Percentiles rank a stretch among this genome's conserved stretches.
Evolutionary conservation across 2,113 vertebrate species (phyloP).

Genomic region (Thunnus maccoyii): DNA sequence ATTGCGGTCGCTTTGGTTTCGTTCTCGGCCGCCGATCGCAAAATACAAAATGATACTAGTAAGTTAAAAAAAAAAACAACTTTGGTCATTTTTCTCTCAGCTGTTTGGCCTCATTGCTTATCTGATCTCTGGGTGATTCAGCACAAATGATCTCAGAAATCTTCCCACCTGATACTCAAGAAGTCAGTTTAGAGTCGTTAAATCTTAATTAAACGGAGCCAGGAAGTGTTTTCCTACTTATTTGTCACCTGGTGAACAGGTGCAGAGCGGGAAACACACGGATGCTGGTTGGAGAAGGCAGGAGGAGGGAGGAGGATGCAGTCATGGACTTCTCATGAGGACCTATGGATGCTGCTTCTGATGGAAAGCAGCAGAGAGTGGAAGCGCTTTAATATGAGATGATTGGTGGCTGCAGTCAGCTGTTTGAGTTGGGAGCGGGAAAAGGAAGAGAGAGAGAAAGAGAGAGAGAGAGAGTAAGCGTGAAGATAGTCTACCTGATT

Average conservation of each 20-base stretch:
- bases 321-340: no score
- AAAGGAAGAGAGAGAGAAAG: neutral
- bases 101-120: neutral
- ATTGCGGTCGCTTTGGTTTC: conserved; percentile 28
- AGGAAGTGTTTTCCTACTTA: no score
- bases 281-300: neutral
- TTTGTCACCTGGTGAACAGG: neutral
- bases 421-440: neutral
- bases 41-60: conserved; percentile 61
- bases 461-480: neutral
- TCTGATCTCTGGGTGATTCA: neutral
- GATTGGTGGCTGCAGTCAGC: no score
- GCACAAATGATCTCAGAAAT: neutral
- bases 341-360: no score
- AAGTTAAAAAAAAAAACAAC: conserved; percentile 16
- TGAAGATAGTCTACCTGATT: no score
- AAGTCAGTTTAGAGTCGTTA: neutral
- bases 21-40: conserved; percentile 1
- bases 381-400: no score
- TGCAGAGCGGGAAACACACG: no score
- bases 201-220: neutral
- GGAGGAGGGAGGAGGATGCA: no score
- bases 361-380: no score
- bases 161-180: neutral
- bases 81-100: neutral